Conservation (phyloP, 2,113 vertebrate species). For the Lethenteron camtschaticum region DNA sequence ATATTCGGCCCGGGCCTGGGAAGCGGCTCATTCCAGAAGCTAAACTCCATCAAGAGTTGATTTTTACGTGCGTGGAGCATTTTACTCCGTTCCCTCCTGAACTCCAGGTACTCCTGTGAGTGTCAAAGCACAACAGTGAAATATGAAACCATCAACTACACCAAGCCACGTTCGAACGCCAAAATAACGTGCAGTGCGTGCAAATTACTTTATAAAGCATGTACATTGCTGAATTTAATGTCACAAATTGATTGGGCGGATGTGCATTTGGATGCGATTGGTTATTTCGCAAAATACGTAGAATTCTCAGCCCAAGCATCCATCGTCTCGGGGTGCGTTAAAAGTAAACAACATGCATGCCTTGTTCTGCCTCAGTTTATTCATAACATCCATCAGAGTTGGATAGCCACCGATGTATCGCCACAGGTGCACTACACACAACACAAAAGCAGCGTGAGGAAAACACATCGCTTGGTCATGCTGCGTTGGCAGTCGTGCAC, state of each 20-base stretch:
- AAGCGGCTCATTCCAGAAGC: conserved; percentile 81
- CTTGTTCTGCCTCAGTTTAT: conserved; percentile 51
- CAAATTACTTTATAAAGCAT: too few species aligned
- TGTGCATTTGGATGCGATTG: too few species aligned
- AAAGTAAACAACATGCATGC: conserved; percentile 18
- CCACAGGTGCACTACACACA: conserved; percentile 68
- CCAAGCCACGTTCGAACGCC: too few species aligned
- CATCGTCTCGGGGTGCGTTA: too few species aligned
- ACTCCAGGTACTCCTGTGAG: conserved; percentile 47
- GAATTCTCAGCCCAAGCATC: too few species aligned
- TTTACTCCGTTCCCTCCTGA: conserved; percentile 51
- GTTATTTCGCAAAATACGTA: too few species aligned
- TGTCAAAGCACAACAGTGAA: background rate
- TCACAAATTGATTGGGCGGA: too few species aligned
- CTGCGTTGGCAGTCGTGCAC: too few species aligned
- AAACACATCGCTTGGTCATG: too few species aligned
- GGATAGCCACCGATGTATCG: conserved; percentile 74
- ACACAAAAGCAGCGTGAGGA: conserved; percentile 8
- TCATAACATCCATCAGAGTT: conserved; percentile 57
- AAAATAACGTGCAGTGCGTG: too few species aligned
- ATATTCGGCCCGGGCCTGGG: conserved; percentile 56
- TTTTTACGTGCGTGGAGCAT: conserved; percentile 71
- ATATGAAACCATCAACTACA: too few species aligned
- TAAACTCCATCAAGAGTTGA: conserved; percentile 81
- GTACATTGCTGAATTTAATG: too few species aligned